These are phyloP conservation scores for Onchidella celtica DNA, from an alignment of 2,888 invertebrate species.

Conservation along the genomic window DNA sequence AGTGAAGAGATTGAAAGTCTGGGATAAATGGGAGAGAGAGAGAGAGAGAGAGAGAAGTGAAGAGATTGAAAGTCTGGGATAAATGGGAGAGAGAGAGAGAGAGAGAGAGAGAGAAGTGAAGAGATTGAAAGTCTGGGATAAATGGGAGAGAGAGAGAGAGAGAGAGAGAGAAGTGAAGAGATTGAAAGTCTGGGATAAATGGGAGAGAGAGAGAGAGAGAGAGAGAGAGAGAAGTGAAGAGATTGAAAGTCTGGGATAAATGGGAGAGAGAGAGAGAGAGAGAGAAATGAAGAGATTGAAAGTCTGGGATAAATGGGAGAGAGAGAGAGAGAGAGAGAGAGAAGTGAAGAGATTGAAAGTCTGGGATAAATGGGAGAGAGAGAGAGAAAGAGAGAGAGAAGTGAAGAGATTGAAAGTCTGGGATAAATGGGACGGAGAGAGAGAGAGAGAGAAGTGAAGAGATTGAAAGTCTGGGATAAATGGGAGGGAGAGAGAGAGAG, in stretches of 20 bases:
- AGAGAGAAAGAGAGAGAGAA: not conserved
- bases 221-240: constrained; percentile 5
- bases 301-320: not conserved
- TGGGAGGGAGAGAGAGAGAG: not conserved
- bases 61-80: not conserved
- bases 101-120: not conserved
- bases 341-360: not conserved
- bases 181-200: too few species aligned
- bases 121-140: not conserved
- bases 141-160: not conserved
- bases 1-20: not conserved
- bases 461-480: constrained; percentile 1
- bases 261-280: not conserved
- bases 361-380: not conserved
- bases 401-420: not conserved
- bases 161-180: not conserved
- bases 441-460: constrained; percentile 20
- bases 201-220: constrained; percentile 20
- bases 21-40: not conserved
- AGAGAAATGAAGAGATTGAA: not conserved
- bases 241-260: not conserved
- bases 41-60: not conserved
- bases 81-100: not conserved
- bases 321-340: not conserved
- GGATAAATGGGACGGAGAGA: constrained; percentile 5